Evolutionary conservation across 1,140 invertebrate species (phyloP).

Genomic region (Micrasema minimum): DNA sequence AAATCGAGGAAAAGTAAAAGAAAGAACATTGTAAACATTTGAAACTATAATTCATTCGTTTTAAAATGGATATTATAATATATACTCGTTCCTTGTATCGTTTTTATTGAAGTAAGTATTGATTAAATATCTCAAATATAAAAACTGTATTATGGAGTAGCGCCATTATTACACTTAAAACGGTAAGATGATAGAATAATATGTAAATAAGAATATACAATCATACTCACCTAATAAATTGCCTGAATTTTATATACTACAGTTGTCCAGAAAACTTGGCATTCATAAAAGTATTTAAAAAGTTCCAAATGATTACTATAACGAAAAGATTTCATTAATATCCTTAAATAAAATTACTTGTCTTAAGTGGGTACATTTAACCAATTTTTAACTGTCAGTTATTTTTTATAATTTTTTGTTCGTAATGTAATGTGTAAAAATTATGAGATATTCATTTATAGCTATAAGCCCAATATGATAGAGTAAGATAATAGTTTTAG

Average conservation of each 20-base stretch:
- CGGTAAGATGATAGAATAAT: not conserved
- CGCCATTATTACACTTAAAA: no score
- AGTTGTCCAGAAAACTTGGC: not conserved
- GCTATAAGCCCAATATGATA: not conserved
- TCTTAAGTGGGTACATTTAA: no score
- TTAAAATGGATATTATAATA: no score
- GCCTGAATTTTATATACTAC: slow-evolving; percentile 25
- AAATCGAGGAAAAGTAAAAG: no score
- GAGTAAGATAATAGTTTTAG: slow-evolving; percentile 9
- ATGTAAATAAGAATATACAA: slow-evolving; percentile 6
- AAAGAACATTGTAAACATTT: no score
- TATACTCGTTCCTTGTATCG: no score
- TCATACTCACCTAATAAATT: slow-evolving; percentile 8
- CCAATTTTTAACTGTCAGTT: no score
- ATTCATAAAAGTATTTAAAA: slow-evolving; percentile 4
- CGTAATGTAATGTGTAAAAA: slow-evolving; percentile 39
- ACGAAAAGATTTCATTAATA: not conserved
- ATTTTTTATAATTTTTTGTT: slow-evolving; percentile 24
- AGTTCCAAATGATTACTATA: slow-evolving; percentile 4
- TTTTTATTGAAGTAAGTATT: no score
- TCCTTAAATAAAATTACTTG: no score
- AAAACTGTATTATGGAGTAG: no score
- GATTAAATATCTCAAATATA: no score
- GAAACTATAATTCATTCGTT: no score
- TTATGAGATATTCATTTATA: slow-evolving; percentile 40